Evolutionary conservation across 2,888 invertebrate species (phyloP).

Genomic region (Hypena proboscidalis): DNA sequence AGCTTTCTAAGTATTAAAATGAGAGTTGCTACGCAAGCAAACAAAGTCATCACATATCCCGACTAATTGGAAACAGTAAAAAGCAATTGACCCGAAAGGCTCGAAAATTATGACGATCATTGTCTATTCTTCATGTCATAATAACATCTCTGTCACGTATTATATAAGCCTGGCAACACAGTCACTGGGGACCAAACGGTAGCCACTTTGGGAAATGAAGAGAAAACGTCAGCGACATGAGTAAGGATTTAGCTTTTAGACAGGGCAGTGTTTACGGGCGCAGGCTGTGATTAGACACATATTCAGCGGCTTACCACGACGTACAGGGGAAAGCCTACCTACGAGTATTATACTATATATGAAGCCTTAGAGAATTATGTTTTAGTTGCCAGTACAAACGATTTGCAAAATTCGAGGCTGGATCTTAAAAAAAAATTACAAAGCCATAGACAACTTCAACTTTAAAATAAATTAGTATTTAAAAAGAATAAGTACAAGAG

Average conservation of each 20-base stretch:
- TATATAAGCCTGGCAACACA: constrained; percentile 18
- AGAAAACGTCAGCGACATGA: constrained; percentile 34
- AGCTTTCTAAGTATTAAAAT: background rate
- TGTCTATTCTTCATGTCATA: constrained; percentile 10
- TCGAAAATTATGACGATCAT: constrained; percentile 10
- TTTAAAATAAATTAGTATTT: too few species aligned
- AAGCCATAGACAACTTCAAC: too few species aligned
- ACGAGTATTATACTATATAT: constrained; percentile 1
- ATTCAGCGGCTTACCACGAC: constrained; percentile 17
- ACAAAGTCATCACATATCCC: background rate
- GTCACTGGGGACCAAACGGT: constrained; percentile 19
- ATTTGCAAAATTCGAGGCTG: too few species aligned
- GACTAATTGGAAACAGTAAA: background rate
- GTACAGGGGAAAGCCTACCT: constrained; percentile 5
- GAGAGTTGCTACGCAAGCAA: background rate
- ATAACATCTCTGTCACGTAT: constrained; percentile 22
- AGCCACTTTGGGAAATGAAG: constrained; percentile 20
- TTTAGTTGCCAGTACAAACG: background rate
- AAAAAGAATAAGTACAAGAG: too few species aligned
- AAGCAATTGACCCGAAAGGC: background rate
- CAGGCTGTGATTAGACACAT: constrained; percentile 20
- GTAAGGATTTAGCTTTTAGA: constrained; percentile 28
- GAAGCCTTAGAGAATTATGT: constrained; percentile 10
- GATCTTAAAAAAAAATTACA: too few species aligned
- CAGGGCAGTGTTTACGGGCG: constrained; percentile 24